Evolutionary conservation across 2,888 invertebrate genomes (phyloP).

Genomic region (Dicyrtomina minuta): DNA sequence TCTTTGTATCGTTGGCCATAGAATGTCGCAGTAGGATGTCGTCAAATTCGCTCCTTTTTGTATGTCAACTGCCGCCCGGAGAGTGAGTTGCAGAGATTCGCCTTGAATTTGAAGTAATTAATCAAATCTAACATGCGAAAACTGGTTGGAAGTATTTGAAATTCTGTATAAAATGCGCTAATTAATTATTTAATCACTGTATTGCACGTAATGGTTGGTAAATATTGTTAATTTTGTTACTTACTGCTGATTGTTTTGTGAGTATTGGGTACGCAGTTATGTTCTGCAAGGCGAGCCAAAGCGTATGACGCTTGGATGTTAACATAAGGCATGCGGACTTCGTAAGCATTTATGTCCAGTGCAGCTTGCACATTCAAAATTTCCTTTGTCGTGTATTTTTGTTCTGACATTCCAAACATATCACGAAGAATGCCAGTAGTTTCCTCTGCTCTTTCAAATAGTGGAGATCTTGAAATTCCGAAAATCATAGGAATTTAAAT

Average conservation of each 20-base stretch:
- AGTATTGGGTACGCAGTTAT: slow-evolving; percentile 51
- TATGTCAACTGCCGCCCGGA: slow-evolving; percentile 49
- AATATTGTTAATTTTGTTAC: slow-evolving; percentile 11
- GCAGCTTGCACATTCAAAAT: slow-evolving; percentile 45
- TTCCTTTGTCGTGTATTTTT: slow-evolving; percentile 35
- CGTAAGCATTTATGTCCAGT: slow-evolving; percentile 49
- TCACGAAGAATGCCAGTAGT: slow-evolving; percentile 36
- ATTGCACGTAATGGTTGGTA: neutral
- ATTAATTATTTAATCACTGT: too few species aligned
- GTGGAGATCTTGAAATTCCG: slow-evolving; percentile 39
- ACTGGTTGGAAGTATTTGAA: neutral
- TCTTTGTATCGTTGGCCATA: slow-evolving; percentile 51
- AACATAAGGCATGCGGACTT: slow-evolving; percentile 42
- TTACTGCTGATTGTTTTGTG: slow-evolving; percentile 47
- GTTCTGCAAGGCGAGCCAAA: slow-evolving; percentile 50
- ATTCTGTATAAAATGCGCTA: neutral
- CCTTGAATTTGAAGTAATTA: slow-evolving; percentile 29
- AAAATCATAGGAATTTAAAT: too few species aligned
- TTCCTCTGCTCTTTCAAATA: slow-evolving; percentile 34
- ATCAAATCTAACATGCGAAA: neutral
- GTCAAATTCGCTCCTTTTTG: slow-evolving; percentile 46
- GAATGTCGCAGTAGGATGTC: slow-evolving; percentile 52
- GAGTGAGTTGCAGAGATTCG: slow-evolving; percentile 39
- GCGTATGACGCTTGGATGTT: slow-evolving; percentile 47
- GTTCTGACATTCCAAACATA: slow-evolving; percentile 34